Base-by-base conservation (phyloP, 2,888 invertebrate genomes). In the Hypercompe scribonia region DNA sequence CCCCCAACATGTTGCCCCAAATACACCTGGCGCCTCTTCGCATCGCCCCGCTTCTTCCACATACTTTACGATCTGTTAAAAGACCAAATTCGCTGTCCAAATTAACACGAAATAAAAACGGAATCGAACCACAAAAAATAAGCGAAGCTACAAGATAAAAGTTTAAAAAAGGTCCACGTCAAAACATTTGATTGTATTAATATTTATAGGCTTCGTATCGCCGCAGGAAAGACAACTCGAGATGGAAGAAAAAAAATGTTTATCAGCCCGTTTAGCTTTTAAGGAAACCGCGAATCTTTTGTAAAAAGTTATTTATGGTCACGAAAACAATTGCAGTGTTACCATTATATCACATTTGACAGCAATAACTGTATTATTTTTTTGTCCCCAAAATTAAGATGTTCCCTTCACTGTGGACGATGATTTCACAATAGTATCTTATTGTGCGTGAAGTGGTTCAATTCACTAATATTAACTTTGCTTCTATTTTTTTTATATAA, bases 161-260 rank as follows among this genome's bases (percentile, higher is more conserved):
- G 93, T 90, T 95, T 95, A 94, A 95, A 95, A 94, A 95, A 95
- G 93, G 94, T 90, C 89, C 92, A 95, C 93, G 96, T 96, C 95
- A 95, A 95, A 95, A 96, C 95, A 96, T 95, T 96, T 95, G 96
- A 95, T 95, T 95, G 95, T 95, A 95, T 95, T 95, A 95, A 95
- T 95, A 95, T 95, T 95, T 95, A 95, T 95, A 94, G 95, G 91
- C 89, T 84, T 88, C 87, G 90, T 90, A 91, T 87, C 92, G 95
- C 94, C 93, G 93, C 93, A 93, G 95, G 96, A 96, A 93, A 93
- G 92, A 89, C 90, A 89, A 86, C 85, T 89, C 85, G 79, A 81
- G 77, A 84, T 77, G 84, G 80, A 86, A 88, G 93, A 95, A 94
- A 95, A 94, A 96, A 95, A 95, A 94, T 92, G 93, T 93, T 94